Conservation (phyloP, 2,888 invertebrate genomes). For the Drosophila hamatofila region DNA sequence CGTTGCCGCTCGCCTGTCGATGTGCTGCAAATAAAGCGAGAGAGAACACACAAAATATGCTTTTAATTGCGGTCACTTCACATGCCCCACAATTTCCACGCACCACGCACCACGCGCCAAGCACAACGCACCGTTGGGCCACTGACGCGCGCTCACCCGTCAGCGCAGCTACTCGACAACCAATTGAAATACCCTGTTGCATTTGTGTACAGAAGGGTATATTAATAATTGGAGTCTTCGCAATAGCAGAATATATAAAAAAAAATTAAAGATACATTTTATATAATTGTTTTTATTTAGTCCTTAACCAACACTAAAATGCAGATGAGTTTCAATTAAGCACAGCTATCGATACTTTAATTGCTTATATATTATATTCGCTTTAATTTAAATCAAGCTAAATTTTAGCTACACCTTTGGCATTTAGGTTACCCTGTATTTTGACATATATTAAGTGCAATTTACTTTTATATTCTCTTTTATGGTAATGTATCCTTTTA, state of each 20-base stretch:
- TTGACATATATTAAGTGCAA: not conserved
- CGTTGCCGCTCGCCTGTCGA: not conserved
- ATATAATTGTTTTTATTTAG: too few relatives aligned
- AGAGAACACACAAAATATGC: constrained; percentile 23
- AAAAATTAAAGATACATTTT: not conserved
- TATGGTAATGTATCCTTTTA: not conserved
- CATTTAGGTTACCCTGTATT: not conserved
- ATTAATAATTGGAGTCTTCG: not conserved
- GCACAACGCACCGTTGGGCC: constrained; percentile 5
- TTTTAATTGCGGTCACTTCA: constrained; percentile 73
- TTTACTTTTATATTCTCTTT: not conserved
- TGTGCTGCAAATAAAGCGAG: constrained; percentile 33
- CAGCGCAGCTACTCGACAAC: constrained; percentile 22
- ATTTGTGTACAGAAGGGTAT: not conserved
- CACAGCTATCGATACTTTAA: not conserved
- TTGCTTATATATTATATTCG: not conserved
- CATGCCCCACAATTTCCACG: constrained; percentile 49
- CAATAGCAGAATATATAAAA: not conserved
- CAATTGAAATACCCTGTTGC: constrained; percentile 26
- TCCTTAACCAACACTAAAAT: too few relatives aligned
- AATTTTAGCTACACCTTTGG: not conserved
- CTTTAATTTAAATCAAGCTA: not conserved
- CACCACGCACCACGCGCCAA: not conserved
- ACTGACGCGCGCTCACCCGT: constrained; percentile 1
- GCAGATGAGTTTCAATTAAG: not conserved